phyloP scores from a whole-genome alignment of 2,888 invertebrate genomes.

The Coecobrya sp. region DNA sequence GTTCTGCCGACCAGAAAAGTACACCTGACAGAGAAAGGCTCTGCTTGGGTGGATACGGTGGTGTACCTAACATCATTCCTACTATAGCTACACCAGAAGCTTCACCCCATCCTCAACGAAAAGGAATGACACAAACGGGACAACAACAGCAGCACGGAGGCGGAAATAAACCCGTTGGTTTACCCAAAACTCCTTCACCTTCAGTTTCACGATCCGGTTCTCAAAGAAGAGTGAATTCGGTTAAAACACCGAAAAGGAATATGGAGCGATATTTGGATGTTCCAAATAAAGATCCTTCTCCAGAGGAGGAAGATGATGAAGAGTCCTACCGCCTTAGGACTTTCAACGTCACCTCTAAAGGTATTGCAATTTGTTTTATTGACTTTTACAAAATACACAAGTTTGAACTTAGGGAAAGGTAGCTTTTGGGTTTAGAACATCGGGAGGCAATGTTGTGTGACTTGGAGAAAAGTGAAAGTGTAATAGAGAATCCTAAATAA shows the following conservation, averaged over 20 bases:
- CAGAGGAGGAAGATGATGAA: slow-evolving; percentile 91
- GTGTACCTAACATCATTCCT: slow-evolving; percentile 84
- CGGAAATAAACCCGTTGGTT: slow-evolving; percentile 85
- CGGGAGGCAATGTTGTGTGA: not conserved
- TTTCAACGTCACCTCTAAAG: slow-evolving; percentile 97
- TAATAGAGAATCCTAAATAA: slow-evolving; percentile 22
- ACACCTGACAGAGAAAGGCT: slow-evolving; percentile 84
- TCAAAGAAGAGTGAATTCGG: slow-evolving; percentile 85
- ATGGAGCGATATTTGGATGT: slow-evolving; percentile 91
- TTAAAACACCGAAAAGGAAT: slow-evolving; percentile 84
- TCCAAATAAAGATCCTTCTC: slow-evolving; percentile 88
- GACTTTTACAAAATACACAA: slow-evolving; percentile 23
- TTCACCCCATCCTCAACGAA: slow-evolving; percentile 90
- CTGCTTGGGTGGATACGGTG: slow-evolving; percentile 72
- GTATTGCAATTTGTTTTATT: slow-evolving; percentile 88
- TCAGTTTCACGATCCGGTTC: slow-evolving; percentile 85
- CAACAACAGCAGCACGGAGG: slow-evolving; percentile 69
- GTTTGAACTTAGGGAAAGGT: not conserved
- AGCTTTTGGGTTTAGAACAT: not conserved
- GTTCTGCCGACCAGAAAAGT: slow-evolving; percentile 83
- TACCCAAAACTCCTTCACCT: slow-evolving; percentile 85
- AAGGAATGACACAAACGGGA: slow-evolving; percentile 70
- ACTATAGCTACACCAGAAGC: slow-evolving; percentile 89
- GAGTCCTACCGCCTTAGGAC: slow-evolving; percentile 96
- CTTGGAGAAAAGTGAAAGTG: slow-evolving; percentile 33